Evolutionary conservation across 2,113 vertebrate species (phyloP).

Genomic region (Myodes glareolus): DNA sequence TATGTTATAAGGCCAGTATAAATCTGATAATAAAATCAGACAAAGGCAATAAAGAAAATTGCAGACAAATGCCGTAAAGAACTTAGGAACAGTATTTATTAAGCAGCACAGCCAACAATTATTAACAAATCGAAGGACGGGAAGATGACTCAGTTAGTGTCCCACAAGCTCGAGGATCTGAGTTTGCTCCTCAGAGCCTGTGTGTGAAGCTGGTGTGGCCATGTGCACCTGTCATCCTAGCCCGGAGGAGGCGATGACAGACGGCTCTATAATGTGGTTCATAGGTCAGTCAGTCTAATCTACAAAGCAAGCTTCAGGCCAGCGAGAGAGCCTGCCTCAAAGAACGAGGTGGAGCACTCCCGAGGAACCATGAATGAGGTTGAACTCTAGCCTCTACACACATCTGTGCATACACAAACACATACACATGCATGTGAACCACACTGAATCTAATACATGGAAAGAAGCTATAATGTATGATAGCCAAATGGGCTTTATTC

Average conservation of each 20-base stretch:
- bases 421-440: not conserved
- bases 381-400: not conserved
- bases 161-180: too few species aligned
- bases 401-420: not conserved
- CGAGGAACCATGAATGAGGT: too few species aligned
- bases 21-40: constrained; percentile 19
- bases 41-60: not conserved
- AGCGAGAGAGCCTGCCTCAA: not conserved
- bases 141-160: not conserved
- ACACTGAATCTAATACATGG: not conserved
- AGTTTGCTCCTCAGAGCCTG: not conserved
- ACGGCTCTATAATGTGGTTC: not conserved
- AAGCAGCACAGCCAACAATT: not conserved
- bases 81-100: not conserved
- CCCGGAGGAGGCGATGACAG: not conserved
- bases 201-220: not conserved
- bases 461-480: not conserved
- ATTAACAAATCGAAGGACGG: not conserved
- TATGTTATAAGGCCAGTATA: constrained; percentile 2
- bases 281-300: not conserved
- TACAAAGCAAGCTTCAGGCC: not conserved
- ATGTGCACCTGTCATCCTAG: not conserved
- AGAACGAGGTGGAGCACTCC: not conserved
- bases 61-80: not conserved
- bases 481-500: not conserved